Conservation (phyloP, 2,113 vertebrate genomes). For the Pristiophorus japonicus region DNA sequence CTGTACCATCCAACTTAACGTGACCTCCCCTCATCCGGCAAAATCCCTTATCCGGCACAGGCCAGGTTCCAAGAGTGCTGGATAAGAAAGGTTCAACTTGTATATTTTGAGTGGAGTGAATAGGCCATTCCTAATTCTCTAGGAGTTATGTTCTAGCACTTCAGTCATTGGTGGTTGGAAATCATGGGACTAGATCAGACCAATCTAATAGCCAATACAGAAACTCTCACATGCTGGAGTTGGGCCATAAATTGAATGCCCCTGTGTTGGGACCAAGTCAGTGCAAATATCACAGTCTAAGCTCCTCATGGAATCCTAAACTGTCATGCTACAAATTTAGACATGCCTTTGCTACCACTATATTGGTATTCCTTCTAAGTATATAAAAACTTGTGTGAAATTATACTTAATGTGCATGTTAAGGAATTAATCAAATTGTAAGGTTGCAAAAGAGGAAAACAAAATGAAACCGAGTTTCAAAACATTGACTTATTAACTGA, state of each 20-base stretch:
- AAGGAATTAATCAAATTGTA: not conserved
- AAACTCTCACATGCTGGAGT: not conserved
- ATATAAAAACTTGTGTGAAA: not conserved
- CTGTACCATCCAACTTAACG: too few species aligned
- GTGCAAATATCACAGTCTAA: not conserved
- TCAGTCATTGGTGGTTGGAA: not conserved
- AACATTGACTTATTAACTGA: constrained; percentile 1
- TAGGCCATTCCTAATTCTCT: not conserved
- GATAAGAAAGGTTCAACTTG: too few species aligned
- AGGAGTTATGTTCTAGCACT: not conserved
- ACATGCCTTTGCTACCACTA: not conserved
- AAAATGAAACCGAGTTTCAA: not conserved
- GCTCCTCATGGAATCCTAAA: not conserved
- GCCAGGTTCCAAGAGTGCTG: too few species aligned
- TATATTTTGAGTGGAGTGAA: too few species aligned
- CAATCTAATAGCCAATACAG: not conserved
- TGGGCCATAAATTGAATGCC: not conserved
- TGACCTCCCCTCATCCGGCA: too few species aligned
- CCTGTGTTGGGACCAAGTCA: not conserved
- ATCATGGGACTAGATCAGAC: not conserved
- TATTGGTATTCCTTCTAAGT: not conserved
- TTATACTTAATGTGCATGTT: too few species aligned
- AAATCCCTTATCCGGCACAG: too few species aligned
- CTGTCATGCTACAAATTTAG: not conserved
- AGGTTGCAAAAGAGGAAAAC: not conserved